phyloP scores from a whole-genome alignment of 2,797 vertebrate species.

The Diplodus sargus region DNA sequence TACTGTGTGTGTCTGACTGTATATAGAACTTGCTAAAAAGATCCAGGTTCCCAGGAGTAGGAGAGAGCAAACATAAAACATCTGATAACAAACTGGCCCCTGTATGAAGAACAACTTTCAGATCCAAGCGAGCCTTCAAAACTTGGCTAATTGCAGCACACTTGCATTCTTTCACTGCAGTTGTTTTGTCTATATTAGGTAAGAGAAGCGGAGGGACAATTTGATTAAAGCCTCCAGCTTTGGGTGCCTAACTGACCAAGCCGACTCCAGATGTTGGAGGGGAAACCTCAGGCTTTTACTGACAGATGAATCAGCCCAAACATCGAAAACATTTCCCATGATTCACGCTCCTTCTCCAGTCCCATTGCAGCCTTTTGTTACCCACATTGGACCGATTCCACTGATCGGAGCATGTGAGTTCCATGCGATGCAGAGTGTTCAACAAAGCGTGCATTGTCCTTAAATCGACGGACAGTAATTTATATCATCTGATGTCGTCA shows the following conservation, averaged over 20 bases:
- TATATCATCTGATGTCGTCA: slow-evolving; percentile 41
- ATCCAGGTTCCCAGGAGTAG: slow-evolving; percentile 3
- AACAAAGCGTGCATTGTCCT: slow-evolving; percentile 53
- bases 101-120: slow-evolving; percentile 22
- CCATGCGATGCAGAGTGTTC: slow-evolving; percentile 21
- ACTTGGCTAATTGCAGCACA: slow-evolving; percentile 21
- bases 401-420: slow-evolving; percentile 50
- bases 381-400: slow-evolving; percentile 41
- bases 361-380: slow-evolving; percentile 30
- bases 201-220: slow-evolving; percentile 47
- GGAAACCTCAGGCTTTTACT: slow-evolving; percentile 64
- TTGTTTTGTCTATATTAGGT: slow-evolving; percentile 76
- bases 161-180: slow-evolving; percentile 28
- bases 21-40: neutral
- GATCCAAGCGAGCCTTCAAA: slow-evolving; percentile 30
- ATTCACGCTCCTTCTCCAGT: slow-evolving; percentile 67
- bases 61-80: slow-evolving; percentile 33
- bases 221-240: slow-evolving; percentile 55
- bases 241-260: slow-evolving; percentile 47
- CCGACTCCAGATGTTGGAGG: slow-evolving; percentile 70
- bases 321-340: slow-evolving; percentile 68
- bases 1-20: neutral
- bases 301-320: slow-evolving; percentile 65
- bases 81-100: slow-evolving; percentile 28
- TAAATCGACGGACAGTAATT: slow-evolving; percentile 30